phyloP scores from a whole-genome alignment of 1,140 invertebrate species.

The Drosophila murphyi region DNA sequence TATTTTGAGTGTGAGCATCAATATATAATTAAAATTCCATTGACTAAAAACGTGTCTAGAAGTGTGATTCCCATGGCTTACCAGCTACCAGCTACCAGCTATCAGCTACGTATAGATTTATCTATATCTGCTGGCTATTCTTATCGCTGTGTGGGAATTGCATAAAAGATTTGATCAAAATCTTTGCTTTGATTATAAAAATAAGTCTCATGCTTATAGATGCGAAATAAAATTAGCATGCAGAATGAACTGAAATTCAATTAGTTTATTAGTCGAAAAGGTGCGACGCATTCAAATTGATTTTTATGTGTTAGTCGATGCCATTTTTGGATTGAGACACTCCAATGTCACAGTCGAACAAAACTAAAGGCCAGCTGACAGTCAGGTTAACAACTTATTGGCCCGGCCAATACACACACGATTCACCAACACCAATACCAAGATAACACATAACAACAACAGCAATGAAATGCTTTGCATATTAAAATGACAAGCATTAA shows the following conservation, averaged over 20 bases:
- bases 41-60: background rate
- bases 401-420: constrained; percentile 54
- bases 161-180: constrained; percentile 3
- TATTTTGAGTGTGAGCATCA: constrained; percentile 21
- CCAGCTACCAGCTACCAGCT: background rate
- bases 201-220: constrained; percentile 19
- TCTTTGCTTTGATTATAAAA: background rate
- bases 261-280: constrained; percentile 20
- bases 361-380: constrained; percentile 51
- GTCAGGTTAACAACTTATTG: constrained; percentile 70
- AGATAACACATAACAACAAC: constrained; percentile 3
- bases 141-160: constrained; percentile 12
- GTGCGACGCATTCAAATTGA: constrained; percentile 33
- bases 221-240: constrained; percentile 27
- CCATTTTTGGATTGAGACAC: constrained; percentile 33
- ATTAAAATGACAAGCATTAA: constrained; percentile 53
- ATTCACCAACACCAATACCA: background rate
- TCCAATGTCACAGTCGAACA: constrained; percentile 42
- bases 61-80: constrained; percentile 8
- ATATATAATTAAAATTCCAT: constrained; percentile 9
- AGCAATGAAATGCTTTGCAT: constrained; percentile 69
- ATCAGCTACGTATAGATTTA: background rate
- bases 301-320: constrained; percentile 25
- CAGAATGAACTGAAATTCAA: constrained; percentile 30
- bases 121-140: background rate